Conservation (phyloP, 2,888 invertebrate species). For the Caenorhabditis virilis region DNA sequence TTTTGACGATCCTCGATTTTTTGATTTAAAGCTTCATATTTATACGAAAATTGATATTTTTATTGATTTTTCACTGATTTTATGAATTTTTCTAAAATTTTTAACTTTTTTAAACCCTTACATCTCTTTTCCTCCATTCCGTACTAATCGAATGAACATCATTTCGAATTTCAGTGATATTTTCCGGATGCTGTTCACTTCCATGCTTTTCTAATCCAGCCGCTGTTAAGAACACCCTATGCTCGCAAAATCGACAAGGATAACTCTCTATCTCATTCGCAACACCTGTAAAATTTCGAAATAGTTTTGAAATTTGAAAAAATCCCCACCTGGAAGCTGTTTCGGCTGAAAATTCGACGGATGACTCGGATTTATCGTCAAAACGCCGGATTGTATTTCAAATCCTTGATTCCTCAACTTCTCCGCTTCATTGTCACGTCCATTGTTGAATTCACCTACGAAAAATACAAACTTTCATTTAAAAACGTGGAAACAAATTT, state of each 20-base stretch:
- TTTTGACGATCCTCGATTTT: no score
- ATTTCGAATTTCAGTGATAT: constrained; percentile 29
- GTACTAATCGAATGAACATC: constrained; percentile 47
- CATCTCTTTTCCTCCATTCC: constrained; percentile 55
- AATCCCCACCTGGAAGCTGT: not conserved
- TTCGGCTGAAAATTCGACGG: constrained; percentile 16
- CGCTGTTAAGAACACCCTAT: constrained; percentile 57
- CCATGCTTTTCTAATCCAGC: constrained; percentile 56
- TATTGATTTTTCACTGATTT: no score
- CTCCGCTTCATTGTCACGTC: constrained; percentile 17
- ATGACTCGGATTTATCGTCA: constrained; percentile 14
- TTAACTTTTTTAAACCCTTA: no score
- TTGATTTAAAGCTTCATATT: no score
- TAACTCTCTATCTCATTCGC: constrained; percentile 61
- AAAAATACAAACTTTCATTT: constrained; percentile 1
- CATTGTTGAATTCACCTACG: constrained; percentile 1
- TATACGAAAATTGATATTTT: no score
- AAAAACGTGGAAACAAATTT: not conserved
- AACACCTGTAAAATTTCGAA: constrained; percentile 35
- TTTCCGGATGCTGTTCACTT: constrained; percentile 41
- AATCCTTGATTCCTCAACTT: constrained; percentile 21
- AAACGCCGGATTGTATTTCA: constrained; percentile 23
- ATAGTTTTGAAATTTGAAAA: not conserved
- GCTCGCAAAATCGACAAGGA: constrained; percentile 56
- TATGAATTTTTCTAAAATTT: no score